Evolutionary conservation across 2,888 invertebrate species (phyloP).

Genomic region (Cephus runcator): DNA sequence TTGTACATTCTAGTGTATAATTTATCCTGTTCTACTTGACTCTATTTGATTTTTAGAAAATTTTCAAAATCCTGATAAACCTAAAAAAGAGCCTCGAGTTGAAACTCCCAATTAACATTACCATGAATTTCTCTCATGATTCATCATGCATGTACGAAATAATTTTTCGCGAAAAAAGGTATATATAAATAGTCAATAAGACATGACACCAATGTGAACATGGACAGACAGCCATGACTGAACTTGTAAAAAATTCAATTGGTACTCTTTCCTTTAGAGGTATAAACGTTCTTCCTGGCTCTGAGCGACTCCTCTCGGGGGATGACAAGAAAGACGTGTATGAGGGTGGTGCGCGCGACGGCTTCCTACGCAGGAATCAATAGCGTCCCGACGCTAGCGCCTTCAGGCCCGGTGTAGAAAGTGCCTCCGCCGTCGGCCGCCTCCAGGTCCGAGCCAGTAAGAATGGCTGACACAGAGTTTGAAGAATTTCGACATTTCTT

Average conservation of each 20-base stretch:
- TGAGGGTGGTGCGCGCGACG: conserved; percentile 41
- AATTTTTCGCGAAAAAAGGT: neutral
- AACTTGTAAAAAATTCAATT: neutral
- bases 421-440: conserved; percentile 32
- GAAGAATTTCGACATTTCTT: conserved; percentile 91
- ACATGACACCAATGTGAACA: neutral
- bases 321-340: conserved; percentile 36
- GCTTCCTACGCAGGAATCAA: conserved; percentile 53
- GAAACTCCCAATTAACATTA: neutral
- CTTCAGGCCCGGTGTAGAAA: conserved; percentile 26
- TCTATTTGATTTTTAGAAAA: neutral
- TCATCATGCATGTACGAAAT: neutral
- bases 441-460: conserved; percentile 31
- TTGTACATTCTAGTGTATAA: neutral
- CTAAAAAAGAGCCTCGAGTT: neutral
- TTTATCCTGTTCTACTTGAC: neutral
- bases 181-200: neutral
- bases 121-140: neutral
- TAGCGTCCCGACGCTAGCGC: conserved; percentile 48
- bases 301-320: neutral
- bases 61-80: neutral
- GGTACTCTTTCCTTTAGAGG: neutral
- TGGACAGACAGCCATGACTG: neutral
- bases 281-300: neutral
- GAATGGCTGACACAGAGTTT: conserved; percentile 93